phyloP scores from a whole-genome alignment of 37 sponge, comb jelly and placozoan species.

The Haliclona indistincta region DNA sequence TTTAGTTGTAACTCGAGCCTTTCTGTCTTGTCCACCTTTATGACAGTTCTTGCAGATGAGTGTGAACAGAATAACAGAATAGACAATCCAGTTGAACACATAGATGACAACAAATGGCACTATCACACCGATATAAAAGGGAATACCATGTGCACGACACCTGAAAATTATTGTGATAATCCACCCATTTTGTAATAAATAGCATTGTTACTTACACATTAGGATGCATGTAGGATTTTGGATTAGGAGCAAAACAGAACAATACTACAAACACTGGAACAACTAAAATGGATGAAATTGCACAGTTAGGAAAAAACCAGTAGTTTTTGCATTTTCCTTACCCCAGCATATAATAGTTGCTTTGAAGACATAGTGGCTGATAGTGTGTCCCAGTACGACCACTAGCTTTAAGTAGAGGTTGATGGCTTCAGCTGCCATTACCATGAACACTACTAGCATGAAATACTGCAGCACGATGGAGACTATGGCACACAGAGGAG shows the following conservation, averaged over 20 bases:
- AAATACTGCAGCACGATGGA: conserved; percentile 52
- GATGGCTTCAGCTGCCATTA: conserved; percentile 63
- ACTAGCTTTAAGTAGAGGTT: conserved; percentile 44
- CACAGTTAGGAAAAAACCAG: neutral
- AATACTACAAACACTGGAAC: conserved; percentile 1
- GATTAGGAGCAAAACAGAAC: conserved; percentile 4
- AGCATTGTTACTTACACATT: neutral
- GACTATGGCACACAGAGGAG: conserved; percentile 14
- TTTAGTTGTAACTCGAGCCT: neutral
- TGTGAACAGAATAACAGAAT: neutral
- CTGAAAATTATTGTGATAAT: conserved; percentile 6
- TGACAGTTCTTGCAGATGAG: neutral
- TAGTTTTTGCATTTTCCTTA: conserved; percentile 15
- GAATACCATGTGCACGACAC: neutral
- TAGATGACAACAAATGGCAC: neutral
- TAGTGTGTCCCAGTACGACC: conserved; percentile 14
- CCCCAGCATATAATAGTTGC: conserved; percentile 37
- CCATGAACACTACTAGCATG: conserved; percentile 32
- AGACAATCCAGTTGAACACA: conserved; percentile 8
- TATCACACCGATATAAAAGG: neutral
- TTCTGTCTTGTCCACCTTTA: neutral
- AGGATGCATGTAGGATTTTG: neutral
- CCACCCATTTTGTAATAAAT: neutral
- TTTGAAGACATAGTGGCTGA: conserved; percentile 17
- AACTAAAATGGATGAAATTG: neutral